Evolutionary conservation across 2,797 vertebrate genomes (phyloP), one percentile per base, ranked within the genome.

Genomic region (Arnoldichthys spilopterus): DNA sequence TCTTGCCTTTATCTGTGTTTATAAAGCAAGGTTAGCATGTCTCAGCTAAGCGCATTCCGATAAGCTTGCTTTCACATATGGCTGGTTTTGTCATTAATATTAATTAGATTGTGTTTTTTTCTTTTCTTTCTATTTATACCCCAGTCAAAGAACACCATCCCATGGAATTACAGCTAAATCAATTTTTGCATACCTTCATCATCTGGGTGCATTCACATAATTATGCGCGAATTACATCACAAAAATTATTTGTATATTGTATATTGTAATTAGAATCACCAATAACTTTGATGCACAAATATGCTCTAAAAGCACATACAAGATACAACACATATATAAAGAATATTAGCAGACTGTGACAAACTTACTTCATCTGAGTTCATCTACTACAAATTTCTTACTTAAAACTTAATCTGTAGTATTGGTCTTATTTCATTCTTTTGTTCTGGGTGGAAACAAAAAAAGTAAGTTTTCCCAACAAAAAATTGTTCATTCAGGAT

Each of bases 71-170:
- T 78, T 72, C 77, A 72, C 77, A 78, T 72, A 56, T 34, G 69
- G 26, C 77, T 78, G 69, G 20, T 72, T 78, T 72, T 66, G 69
- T 34, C 77, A 78, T 78, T 78, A 78, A 78, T 72, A 78, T 72
- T 72, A 70, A 78, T 78, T 34, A 49, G 30, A 24, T 26, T 22
- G 51, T 58, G 51, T 64, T 26, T 66, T 15, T 63, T 71, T 53
- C 22, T 53, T 77, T 71, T 26, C 16, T 22, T 13, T 34, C 58
- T 40, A 28, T 20, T 47, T 28, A 47, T 47, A 13, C 26, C 15
- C 3, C 20, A 51, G 26, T 18, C 34, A 24, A 56, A 37, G 12
- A 45, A 24, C 40, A 16, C 40, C 69, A 45, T 66, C 26, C 61
- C 34, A 0, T 56, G 53, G 2, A 18, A 24, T 43, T 28, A n/a